Evolutionary conservation across 2,113 vertebrate species (phyloP).

Genomic region (Tursiops truncatus): DNA sequence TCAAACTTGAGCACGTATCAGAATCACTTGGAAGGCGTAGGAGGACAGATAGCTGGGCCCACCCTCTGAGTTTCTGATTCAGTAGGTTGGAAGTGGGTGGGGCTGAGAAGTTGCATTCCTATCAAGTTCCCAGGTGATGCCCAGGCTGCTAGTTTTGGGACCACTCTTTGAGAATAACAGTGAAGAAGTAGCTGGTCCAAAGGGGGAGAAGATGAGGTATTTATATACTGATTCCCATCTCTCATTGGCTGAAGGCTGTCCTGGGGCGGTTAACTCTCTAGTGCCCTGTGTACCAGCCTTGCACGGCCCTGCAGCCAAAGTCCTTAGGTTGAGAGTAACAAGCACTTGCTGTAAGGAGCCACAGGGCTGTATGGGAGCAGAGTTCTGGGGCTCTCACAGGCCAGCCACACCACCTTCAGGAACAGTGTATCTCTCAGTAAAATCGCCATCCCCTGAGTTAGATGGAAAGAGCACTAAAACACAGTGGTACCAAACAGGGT

Average conservation of each 20-base stretch:
- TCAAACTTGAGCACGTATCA: neutral
- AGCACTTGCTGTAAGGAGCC: neutral
- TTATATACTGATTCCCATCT: neutral
- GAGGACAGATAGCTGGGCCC: neutral
- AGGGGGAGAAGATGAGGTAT: neutral
- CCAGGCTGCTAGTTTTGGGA: neutral
- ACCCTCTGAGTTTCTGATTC: neutral
- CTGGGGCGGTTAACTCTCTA: neutral
- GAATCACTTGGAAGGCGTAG: neutral
- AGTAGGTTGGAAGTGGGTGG: neutral
- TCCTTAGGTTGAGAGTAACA: neutral
- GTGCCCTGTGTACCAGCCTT: neutral
- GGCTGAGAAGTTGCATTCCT: neutral
- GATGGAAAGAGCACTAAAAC: neutral
- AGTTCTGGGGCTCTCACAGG: too few relatives aligned
- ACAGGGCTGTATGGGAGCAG: neutral
- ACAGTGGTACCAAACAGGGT: neutral
- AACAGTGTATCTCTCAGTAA: neutral
- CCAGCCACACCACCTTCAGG: neutral
- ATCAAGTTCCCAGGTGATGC: neutral
- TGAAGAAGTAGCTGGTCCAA: neutral
- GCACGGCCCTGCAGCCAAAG: neutral
- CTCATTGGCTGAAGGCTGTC: neutral
- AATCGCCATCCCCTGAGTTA: neutral
- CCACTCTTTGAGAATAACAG: neutral